Percentiles rank a stretch among this genome's conserved stretches.
Conservation (phyloP, 2,888 invertebrate species). For the Dryobotodes eremita region DNA sequence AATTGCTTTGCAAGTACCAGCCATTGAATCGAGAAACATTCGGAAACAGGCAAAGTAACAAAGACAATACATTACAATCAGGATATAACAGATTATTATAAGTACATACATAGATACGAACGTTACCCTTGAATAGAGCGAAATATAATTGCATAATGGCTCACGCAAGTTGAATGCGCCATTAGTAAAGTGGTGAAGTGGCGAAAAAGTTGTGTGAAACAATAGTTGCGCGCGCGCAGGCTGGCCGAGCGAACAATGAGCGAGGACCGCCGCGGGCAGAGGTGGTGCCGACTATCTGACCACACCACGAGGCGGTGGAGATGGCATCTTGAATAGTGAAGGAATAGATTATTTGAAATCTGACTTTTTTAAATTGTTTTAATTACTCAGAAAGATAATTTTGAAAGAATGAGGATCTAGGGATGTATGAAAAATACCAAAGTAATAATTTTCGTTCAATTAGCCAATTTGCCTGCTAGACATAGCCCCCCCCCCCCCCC, state of each 20-base stretch:
- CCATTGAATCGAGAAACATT: conserved; percentile 44
- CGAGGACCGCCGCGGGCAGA: conserved; percentile 71
- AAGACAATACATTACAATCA: conserved; percentile 59
- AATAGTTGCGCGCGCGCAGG: conserved; percentile 70
- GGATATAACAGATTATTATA: conserved; percentile 44
- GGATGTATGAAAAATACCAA: not conserved
- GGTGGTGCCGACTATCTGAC: conserved; percentile 49
- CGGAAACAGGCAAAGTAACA: conserved; percentile 49
- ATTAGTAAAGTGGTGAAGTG: conserved; percentile 74
- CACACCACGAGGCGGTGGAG: conserved; percentile 45
- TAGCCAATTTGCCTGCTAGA: no score
- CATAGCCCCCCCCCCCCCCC: no score
- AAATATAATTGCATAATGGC: conserved; percentile 69
- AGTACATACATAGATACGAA: conserved; percentile 40
- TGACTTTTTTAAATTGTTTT: not conserved
- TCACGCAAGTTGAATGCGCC: conserved; percentile 69
- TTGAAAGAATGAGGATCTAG: not conserved
- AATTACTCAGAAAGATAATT: not conserved
- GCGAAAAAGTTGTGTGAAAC: conserved; percentile 76
- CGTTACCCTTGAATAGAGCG: conserved; percentile 64
- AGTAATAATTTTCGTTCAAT: not conserved
- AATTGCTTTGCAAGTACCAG: conserved; percentile 45
- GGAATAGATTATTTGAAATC: conserved; percentile 20
- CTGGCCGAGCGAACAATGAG: conserved; percentile 74
- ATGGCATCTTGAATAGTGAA: conserved; percentile 49